These are phyloP conservation scores for Mormyrops attenuatus DNA, from an alignment of 2,797 vertebrate species.

Conservation along the genomic window DNA sequence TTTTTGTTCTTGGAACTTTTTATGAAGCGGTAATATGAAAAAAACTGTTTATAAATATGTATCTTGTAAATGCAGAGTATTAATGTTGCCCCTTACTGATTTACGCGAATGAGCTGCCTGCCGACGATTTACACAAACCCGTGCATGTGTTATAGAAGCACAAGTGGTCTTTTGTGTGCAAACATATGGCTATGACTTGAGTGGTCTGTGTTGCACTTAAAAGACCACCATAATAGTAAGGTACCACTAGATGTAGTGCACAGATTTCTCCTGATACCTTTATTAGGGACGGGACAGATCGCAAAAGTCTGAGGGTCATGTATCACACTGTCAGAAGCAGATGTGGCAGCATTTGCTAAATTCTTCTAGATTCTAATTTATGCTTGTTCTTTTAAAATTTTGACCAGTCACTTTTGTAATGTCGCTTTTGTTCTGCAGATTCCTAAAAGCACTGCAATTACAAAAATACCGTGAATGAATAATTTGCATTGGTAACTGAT, in stretches of 20 bases:
- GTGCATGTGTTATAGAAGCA: background rate
- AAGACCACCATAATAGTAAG: background rate
- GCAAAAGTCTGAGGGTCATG: constrained; percentile 5
- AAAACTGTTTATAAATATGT: background rate
- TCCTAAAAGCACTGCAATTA: background rate
- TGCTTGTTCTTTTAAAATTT: constrained; percentile 1
- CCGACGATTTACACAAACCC: background rate
- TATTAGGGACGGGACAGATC: constrained; percentile 21
- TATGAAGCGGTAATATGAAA: background rate
- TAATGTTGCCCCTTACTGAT: background rate
- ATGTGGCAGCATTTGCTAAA: constrained; percentile 27
- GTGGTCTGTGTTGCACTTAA: constrained; percentile 8
- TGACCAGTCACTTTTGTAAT: background rate
- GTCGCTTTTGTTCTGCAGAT: background rate
- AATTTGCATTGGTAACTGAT: background rate
- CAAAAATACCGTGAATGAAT: background rate
- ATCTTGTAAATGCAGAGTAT: background rate
- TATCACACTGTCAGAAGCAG: constrained; percentile 45
- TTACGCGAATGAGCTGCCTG: background rate
- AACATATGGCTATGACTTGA: constrained; percentile 36
- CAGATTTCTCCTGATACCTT: background rate
- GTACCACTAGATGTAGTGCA: constrained; percentile 15
- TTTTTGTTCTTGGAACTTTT: background rate
- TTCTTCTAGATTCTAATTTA: background rate
- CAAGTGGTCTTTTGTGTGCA: constrained; percentile 10